Percentiles rank a stretch among this genome's conserved stretches.
These are phyloP conservation scores for Lacanobia wlatinum DNA, from an alignment of 2,888 invertebrate species.

Conservation along the genomic window DNA sequence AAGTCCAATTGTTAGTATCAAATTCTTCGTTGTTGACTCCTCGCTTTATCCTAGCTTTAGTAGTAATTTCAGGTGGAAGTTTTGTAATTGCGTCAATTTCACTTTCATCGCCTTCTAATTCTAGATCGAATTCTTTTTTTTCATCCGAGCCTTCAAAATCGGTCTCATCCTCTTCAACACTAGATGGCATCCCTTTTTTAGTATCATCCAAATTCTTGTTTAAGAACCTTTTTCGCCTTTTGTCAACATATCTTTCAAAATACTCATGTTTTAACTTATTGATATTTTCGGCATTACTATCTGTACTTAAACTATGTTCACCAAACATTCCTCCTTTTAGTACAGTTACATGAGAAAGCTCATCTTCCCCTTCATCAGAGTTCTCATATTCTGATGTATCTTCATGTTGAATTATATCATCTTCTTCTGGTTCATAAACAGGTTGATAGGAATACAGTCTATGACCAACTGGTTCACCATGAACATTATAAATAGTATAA, in stretches of 20 bases:
- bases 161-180: constrained; percentile 71
- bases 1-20: constrained; percentile 76
- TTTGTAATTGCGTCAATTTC: constrained; percentile 62
- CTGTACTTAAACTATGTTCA: constrained; percentile 69
- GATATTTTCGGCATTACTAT: constrained; percentile 78
- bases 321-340: constrained; percentile 86
- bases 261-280: constrained; percentile 87
- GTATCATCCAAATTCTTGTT: constrained; percentile 76
- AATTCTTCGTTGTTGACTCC: constrained; percentile 75
- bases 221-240: constrained; percentile 83
- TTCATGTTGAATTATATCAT: constrained; percentile 78
- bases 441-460: constrained; percentile 87
- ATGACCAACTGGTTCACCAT: constrained; percentile 88
- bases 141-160: constrained; percentile 73
- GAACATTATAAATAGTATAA: constrained; percentile 86
- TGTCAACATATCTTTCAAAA: constrained; percentile 86
- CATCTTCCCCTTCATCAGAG: constrained; percentile 77
- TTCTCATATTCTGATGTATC: constrained; percentile 81
- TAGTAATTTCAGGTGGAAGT: constrained; percentile 54
- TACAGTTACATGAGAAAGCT: constrained; percentile 81
- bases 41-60: constrained; percentile 79
- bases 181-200: constrained; percentile 74
- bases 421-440: constrained; percentile 87
- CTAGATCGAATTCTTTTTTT: constrained; percentile 67
- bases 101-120: constrained; percentile 76